A percentile compares a stretch with the other conserved stretches of the same genome.
Conservation (phyloP, 2,797 vertebrate species). For the Cheirogaleus major region DNA sequence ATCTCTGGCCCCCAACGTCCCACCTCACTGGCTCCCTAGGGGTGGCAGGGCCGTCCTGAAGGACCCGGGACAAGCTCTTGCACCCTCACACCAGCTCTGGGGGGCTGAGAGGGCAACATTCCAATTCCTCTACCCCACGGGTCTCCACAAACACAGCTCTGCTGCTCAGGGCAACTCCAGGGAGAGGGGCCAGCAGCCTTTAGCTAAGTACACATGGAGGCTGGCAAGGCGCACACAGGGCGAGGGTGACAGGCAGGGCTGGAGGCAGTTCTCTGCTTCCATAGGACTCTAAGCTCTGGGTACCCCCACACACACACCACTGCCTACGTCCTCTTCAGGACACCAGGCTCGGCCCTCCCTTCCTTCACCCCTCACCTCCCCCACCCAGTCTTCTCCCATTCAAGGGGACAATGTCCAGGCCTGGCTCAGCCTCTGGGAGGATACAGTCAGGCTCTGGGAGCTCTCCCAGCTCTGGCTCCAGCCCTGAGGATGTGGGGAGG, state of each 20-base stretch:
- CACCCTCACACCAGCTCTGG: background rate
- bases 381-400: background rate
- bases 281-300: background rate
- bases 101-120: background rate
- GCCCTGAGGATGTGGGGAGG: background rate
- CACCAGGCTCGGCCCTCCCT: background rate
- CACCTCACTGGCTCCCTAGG: background rate
- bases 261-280: background rate
- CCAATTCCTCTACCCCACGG: background rate
- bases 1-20: background rate
- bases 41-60: background rate
- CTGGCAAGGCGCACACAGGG: background rate
- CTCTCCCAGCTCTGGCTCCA: constrained; percentile 22
- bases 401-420: background rate
- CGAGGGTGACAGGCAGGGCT: background rate
- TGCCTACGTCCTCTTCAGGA: background rate
- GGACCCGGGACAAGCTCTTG: background rate
- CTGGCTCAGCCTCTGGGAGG: constrained; percentile 56
- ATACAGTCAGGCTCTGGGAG: constrained; percentile 27
- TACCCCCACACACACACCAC: accelerated
- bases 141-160: background rate
- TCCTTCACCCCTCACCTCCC: accelerated
- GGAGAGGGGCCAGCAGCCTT: background rate
- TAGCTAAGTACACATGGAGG: background rate
- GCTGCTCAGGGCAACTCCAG: background rate